Base-by-base conservation (phyloP, 2,888 invertebrate species). In the Orthosia cruda region DNA sequence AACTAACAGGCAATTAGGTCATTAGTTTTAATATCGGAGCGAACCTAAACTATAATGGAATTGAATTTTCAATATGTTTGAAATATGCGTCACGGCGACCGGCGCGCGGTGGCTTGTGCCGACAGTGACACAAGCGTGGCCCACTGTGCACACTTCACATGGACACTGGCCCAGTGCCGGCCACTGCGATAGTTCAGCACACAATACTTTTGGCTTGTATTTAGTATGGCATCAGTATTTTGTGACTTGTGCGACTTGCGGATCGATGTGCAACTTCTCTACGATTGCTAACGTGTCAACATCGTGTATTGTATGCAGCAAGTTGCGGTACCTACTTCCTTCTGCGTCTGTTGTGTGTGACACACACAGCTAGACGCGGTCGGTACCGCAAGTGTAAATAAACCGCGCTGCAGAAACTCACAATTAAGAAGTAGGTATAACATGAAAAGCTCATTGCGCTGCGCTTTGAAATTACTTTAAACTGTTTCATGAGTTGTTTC, bases 131-230 rank as follows among this genome's bases (percentile, higher is more conserved):
- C 59, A 32, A n/a, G 63, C 20, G 32, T 26, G 9, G 26, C 49
- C 47, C 32, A 57, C 69, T n/a, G 54, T 55, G 62, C 54, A 18
- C 26, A 23, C 12, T 47, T 32, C 62, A n/a, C 18, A 40, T 47
- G 57, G 57, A 49, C 23, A n/a, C 18, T 26, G 49, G 26, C 23
- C 55, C 20, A 20, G 26, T 32, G 61, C 32, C 20, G 49, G 15
- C 40, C 62, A 15, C 26, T 65, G 18, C 59, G 65, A 32, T 79
- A 65, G 72, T 77, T 18, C 52, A 2, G 47, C 26, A 23, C 47
- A 62, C 72, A 71, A 78, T 65, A 65, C 54, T 55, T 71, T 49
- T 18, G 45, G 26, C 59, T 49, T 79, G 59, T 58, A 62, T 47
- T 57, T 64, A 59, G 67, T 59, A 58, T 23, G 20, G 55, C 23